Base-by-base conservation (phyloP, 2,888 invertebrate genomes). In the Thera britannica region DNA sequence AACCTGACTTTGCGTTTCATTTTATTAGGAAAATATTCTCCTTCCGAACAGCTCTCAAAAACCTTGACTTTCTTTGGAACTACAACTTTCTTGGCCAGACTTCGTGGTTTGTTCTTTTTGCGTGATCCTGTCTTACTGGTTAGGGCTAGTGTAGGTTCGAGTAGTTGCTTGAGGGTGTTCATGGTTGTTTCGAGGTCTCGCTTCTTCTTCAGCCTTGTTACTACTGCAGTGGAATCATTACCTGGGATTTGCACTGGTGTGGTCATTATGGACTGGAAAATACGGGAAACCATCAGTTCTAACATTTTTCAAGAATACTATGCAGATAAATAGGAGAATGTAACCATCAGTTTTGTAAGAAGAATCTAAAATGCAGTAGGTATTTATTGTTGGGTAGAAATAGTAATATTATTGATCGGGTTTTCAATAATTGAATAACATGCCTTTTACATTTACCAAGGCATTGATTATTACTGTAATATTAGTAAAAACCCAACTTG, bases 11-110 rank as follows among this genome's bases (percentile, higher is more conserved):
- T 76, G 6, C 89, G 73, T 71, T 88, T 90, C 35, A 76, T 62
- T 36, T 80, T 89, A 11, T 87, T 74, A 0, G 90, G 90, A 76
- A 85, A 82, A 65, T 80, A 88, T 61, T 92, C 90, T 55, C 63
- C 70, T 65, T 75, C 71, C 0, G 60, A 6, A 66, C 35, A 58
- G 34, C 55, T 11, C 69, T 75, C 77, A n/a, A 61, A 38, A 1
- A 56, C 68, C 58, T 46, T 60, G 70, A 56, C 58, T 48, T 71
- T 57, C 12, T 57, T 76, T 67, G 11, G 38, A 1, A 44, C 48
- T 23, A 48, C 2, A n/a, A 66, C 56, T 46, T 65, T 65, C 44
- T 62, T 65, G 1, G 65, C 7, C 0, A 63, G 9, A 36, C 57
- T 63, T 8, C 70, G 60, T n/a, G 70, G 70, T 57, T 62, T 70